Evolutionary conservation across 2,797 vertebrate species (phyloP).

Genomic region (Hippopotamyrus pictus): DNA sequence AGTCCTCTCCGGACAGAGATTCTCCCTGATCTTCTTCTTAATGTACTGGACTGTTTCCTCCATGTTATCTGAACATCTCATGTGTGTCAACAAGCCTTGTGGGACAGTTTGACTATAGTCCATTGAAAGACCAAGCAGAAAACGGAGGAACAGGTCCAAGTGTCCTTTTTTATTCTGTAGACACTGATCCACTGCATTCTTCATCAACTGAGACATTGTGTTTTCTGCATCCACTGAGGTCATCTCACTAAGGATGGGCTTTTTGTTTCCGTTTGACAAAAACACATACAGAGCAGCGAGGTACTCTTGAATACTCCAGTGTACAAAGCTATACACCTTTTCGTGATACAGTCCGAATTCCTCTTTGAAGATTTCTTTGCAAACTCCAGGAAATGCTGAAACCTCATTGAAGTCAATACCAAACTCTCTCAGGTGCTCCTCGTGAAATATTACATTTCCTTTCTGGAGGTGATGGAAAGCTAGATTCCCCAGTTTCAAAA

Average conservation of each 20-base stretch:
- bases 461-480: slow-evolving; percentile 34
- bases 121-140: slow-evolving; percentile 26
- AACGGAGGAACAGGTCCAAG: slow-evolving; percentile 39
- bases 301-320: slow-evolving; percentile 37
- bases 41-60: slow-evolving; percentile 1
- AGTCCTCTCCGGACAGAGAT: slow-evolving; percentile 1
- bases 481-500: slow-evolving; percentile 31
- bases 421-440: slow-evolving; percentile 29
- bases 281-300: slow-evolving; percentile 38
- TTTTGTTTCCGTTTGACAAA: slow-evolving; percentile 11
- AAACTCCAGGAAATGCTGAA: slow-evolving; percentile 26
- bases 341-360: slow-evolving; percentile 10
- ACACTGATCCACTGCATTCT: slow-evolving; percentile 31
- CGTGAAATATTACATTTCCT: slow-evolving; percentile 35
- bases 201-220: slow-evolving; percentile 26
- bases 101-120: neutral
- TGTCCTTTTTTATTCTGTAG: slow-evolving; percentile 30
- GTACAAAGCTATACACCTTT: slow-evolving; percentile 36
- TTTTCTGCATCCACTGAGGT: neutral
- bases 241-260: slow-evolving; percentile 13
- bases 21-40: slow-evolving; percentile 6
- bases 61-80: neutral
- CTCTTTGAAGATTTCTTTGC: slow-evolving; percentile 31
- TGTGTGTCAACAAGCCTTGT: neutral
- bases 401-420: slow-evolving; percentile 29